These are phyloP conservation scores for Lomographa bimaculata DNA, from an alignment of 2,888 invertebrate species.

Conservation along the genomic window DNA sequence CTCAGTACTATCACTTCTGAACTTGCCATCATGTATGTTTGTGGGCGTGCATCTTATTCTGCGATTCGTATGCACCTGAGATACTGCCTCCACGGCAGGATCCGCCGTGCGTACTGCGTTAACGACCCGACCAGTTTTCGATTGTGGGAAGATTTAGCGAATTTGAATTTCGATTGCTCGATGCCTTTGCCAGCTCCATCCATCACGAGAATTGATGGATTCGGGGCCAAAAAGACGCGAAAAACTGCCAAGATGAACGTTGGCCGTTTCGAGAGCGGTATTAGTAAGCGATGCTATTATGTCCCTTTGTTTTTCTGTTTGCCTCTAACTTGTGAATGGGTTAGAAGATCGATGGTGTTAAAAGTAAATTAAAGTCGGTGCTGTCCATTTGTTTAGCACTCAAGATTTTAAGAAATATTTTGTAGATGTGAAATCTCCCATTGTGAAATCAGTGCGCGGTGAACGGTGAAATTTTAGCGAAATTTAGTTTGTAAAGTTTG, in stretches of 20 bases:
- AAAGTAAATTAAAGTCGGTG: constrained; percentile 17
- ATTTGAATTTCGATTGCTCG: constrained; percentile 81
- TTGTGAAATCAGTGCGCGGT: neutral
- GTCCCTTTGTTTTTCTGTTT: constrained; percentile 54
- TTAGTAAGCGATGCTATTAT: constrained; percentile 73
- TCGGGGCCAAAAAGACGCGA: constrained; percentile 75
- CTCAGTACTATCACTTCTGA: no score
- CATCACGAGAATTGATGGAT: constrained; percentile 82
- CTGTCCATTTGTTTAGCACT: constrained; percentile 16
- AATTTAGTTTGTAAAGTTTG: no score
- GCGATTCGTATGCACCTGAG: neutral
- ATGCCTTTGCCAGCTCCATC: constrained; percentile 58
- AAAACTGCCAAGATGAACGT: constrained; percentile 72
- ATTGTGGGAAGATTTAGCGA: constrained; percentile 83
- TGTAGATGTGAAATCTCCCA: neutral
- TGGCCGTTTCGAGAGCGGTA: constrained; percentile 66
- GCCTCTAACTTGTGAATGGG: constrained; percentile 34
- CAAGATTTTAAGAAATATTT: neutral
- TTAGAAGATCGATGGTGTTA: constrained; percentile 33
- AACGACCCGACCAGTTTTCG: constrained; percentile 79
- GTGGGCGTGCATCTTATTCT: constrained; percentile 3
- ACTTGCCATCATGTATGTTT: neutral
- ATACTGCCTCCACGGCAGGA: constrained; percentile 34
- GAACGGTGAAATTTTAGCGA: no score
- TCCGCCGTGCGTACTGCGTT: constrained; percentile 66